Evolutionary conservation across 2,113 vertebrate genomes (phyloP), one percentile per base, ranked within the genome.

Genomic region (Onychostruthus taczanowskii): DNA sequence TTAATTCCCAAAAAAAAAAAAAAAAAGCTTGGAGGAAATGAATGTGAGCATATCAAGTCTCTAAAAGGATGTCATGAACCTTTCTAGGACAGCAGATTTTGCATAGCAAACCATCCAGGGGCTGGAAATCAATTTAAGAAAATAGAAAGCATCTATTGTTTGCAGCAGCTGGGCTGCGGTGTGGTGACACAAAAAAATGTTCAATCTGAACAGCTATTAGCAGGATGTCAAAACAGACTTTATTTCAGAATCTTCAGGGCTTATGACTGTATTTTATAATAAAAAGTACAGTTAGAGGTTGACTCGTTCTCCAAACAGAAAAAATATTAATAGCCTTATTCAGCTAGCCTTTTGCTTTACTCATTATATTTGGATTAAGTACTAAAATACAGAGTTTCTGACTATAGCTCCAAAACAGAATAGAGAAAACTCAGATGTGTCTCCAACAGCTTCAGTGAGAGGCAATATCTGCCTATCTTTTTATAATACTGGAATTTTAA

Each of bases 1-100:
- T 93, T 96, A 96, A 95, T 96, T 96, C 92, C 95, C 79, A 72
- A 75, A 92, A 94, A 92, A 41, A 43, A 46, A 44, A 90, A 83
- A 50, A 53, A 91, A 90, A 84, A 39, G 44, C 86, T 76, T 53
- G 52, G 35, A 97, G 82, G 49, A 96, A 97, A 97, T 87, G n/a
- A 97, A 84, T 63, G 68, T 6, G 41, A 93, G 79, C 22, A 2
- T 75, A 94, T 66, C 49, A 62, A 66, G n/a, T 39, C 31, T 92
- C 63, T 92, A 33, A 84, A 83, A 95, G 52, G 82, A 73, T 85
- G 73, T 35, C n/a, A 58, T 56, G 84, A 77, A 82, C 49, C 37
- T 22, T 83, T 92, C 20, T 49, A 87, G 43, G 66, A 88, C 10
- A 49, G 52, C 61, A 95, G 77, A 47, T 5, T 59, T 73, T 91